These are phyloP conservation scores for Plutomurus gul DNA, from an alignment of 1,140 invertebrate genomes.

Conservation along the genomic window DNA sequence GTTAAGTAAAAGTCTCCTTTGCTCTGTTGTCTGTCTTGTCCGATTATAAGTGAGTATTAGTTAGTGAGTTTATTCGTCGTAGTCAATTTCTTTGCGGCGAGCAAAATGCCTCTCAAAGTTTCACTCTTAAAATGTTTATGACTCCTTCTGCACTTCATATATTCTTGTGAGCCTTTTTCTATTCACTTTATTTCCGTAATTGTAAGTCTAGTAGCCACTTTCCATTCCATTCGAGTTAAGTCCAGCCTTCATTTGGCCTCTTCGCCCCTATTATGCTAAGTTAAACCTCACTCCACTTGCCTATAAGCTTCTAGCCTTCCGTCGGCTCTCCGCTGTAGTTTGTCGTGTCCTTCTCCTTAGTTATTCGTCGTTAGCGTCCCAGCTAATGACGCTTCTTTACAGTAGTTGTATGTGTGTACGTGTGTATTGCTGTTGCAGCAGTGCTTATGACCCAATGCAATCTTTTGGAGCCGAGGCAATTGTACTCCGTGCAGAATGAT, in stretches of 20 bases:
- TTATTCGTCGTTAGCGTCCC: no score
- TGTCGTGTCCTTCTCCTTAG: no score
- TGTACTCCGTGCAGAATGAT: background rate
- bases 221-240: constrained; percentile 10
- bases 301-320: no score
- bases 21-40: background rate
- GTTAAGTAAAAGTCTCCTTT: constrained; percentile 2
- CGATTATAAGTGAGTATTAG: background rate
- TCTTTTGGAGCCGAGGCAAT: no score
- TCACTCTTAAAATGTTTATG: constrained; percentile 28
- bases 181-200: constrained; percentile 23
- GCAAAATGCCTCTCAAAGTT: background rate
- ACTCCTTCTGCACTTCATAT: constrained; percentile 29
- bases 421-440: no score
- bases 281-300: no score
- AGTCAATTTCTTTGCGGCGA: constrained; percentile 8
- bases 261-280: background rate
- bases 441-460: no score
- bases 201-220: constrained; percentile 6
- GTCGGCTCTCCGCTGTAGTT: no score
- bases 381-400: no score
- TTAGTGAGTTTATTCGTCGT: background rate
- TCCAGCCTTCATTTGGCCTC: background rate
- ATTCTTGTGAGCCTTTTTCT: background rate
- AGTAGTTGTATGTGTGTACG: no score